Evolutionary conservation across 2,113 vertebrate species (phyloP).

Genomic region (Cygnus buccinator): DNA sequence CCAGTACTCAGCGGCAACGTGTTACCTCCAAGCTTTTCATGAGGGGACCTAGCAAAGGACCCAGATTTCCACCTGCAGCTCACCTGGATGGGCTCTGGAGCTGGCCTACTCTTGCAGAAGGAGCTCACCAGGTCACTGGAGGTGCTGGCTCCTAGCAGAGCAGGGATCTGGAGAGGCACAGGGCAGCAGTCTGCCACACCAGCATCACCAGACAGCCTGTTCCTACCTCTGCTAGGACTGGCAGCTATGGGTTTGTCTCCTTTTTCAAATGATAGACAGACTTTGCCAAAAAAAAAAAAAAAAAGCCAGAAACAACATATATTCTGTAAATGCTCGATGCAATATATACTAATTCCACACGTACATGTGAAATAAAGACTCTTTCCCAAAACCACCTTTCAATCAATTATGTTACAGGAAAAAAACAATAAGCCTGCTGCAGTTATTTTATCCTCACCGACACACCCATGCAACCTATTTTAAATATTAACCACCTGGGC

Average conservation of each 20-base stretch:
- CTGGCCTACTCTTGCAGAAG: too few relatives aligned
- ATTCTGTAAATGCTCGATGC: fast-evolving
- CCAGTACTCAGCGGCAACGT: fast-evolving
- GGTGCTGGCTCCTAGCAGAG: background rate
- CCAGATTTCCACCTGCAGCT: background rate
- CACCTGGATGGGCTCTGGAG: background rate
- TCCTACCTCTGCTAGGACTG: background rate
- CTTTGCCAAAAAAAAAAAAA: too few relatives aligned
- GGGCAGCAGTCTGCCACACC: fast-evolving
- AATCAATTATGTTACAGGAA: background rate
- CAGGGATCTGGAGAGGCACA: background rate
- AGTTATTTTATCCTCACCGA: background rate
- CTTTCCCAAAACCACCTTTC: background rate
- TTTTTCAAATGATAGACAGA: background rate
- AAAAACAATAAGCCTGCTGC: background rate
- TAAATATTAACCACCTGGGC: background rate
- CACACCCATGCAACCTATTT: background rate
- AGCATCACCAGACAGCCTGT: background rate
- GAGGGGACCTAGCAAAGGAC: background rate
- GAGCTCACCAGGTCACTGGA: background rate
- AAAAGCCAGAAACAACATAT: background rate
- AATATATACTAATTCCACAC: background rate
- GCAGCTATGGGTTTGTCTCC: background rate
- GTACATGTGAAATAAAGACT: fast-evolving
- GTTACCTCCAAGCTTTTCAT: background rate